Evolutionary conservation across 2,888 invertebrate genomes (phyloP).

Genomic region (Heliconius erato): DNA sequence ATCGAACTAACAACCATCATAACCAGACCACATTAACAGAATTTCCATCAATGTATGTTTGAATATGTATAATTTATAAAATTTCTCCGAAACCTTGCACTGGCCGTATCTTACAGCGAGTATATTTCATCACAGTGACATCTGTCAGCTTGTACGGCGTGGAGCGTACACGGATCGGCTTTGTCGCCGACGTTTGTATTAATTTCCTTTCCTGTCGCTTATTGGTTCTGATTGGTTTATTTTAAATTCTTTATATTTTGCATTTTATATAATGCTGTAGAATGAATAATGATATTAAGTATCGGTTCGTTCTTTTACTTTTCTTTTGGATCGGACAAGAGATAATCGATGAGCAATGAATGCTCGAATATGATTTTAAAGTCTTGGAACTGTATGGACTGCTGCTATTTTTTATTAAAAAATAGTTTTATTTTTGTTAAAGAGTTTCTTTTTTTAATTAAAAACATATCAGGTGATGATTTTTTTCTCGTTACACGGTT

Average conservation of each 20-base stretch:
- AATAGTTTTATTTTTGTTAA: no score
- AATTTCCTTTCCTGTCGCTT: constrained; percentile 46
- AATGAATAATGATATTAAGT: constrained; percentile 21
- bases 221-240: constrained; percentile 42
- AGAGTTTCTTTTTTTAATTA: no score
- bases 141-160: constrained; percentile 71
- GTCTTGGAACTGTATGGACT: background rate
- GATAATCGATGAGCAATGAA: constrained; percentile 13
- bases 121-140: constrained; percentile 77
- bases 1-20: background rate
- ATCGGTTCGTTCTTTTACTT: background rate
- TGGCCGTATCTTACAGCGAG: constrained; percentile 56
- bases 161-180: constrained; percentile 65
- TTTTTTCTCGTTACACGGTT: no score
- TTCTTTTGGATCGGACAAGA: background rate
- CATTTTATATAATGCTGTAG: background rate
- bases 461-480: no score
- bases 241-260: constrained; percentile 21
- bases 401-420: no score
- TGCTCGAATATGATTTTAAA: background rate
- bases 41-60: constrained; percentile 30
- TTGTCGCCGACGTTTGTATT: constrained; percentile 65
- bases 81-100: constrained; percentile 58
- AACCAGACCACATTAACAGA: background rate
- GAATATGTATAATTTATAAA: constrained; percentile 50